A percentile compares a stretch with the other conserved stretches of the same genome.
These are phyloP conservation scores for Laticauda colubrina DNA, from an alignment of 2,113 vertebrate species.

Conservation along the genomic window DNA sequence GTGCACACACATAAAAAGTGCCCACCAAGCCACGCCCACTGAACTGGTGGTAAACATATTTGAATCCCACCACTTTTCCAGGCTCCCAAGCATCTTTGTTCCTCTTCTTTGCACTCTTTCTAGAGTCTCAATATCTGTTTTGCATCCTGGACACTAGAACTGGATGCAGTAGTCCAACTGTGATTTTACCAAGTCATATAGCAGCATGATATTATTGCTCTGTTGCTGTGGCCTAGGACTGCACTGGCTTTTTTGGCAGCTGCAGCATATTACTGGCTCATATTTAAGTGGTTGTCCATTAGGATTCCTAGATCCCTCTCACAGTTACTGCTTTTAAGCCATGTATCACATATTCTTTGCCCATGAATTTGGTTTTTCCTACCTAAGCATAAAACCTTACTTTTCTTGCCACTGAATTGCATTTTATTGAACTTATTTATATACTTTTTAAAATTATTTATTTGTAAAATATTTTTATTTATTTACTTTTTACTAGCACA, in stretches of 20 bases:
- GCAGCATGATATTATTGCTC: too few species aligned
- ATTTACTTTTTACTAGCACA: not conserved
- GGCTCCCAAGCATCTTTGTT: too few species aligned
- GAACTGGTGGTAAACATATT: too few species aligned
- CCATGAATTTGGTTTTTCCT: not conserved
- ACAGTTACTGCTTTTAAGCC: not conserved
- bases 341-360: not conserved
- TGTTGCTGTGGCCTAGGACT: not conserved
- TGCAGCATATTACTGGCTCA: not conserved
- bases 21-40: too few species aligned
- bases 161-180: too few species aligned
- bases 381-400: not conserved
- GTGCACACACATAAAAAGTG: too few species aligned
- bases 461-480: not conserved
- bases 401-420: not conserved
- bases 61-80: too few species aligned
- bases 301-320: not conserved
- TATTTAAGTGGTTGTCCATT: not conserved
- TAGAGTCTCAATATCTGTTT: too few species aligned
- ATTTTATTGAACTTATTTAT: not conserved
- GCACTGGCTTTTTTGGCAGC: not conserved
- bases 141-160: too few species aligned
- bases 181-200: too few species aligned
- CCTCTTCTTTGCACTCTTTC: too few species aligned
- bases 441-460: not conserved